Evolutionary conservation across 2,113 vertebrate species (phyloP).

Genomic region (Eudorcas thomsonii): DNA sequence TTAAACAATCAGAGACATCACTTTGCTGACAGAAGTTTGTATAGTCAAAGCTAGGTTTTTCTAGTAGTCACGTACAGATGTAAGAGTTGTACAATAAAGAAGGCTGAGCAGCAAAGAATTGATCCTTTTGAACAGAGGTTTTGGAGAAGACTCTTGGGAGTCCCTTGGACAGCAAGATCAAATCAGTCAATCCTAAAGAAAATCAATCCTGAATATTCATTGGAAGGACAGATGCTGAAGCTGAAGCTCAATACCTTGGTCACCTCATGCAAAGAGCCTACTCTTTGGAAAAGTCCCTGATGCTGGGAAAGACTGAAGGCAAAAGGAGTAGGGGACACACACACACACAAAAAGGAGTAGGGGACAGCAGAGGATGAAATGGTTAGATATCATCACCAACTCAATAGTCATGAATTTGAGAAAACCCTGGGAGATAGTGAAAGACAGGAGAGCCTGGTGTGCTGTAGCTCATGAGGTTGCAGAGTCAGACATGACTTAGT

Average conservation of each 20-base stretch:
- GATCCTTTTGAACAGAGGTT: background rate
- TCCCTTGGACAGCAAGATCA: background rate
- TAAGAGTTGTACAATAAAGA: background rate
- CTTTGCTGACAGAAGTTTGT: background rate
- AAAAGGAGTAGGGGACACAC: background rate
- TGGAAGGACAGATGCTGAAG: background rate
- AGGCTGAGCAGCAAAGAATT: background rate
- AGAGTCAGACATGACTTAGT: background rate
- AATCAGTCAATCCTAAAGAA: background rate
- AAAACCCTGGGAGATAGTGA: background rate
- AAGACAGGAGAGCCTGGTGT: background rate
- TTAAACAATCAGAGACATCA: background rate
- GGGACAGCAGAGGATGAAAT: background rate
- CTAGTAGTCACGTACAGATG: background rate
- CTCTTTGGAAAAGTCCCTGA: background rate
- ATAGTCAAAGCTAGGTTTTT: background rate
- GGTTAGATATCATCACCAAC: background rate
- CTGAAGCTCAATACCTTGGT: background rate
- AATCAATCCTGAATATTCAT: background rate
- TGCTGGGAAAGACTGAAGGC: background rate
- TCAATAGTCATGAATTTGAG: background rate
- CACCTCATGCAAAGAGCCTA: background rate
- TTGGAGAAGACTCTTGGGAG: background rate
- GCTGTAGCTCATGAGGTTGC: background rate
- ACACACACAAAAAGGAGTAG: background rate